Evolutionary conservation across 1,140 invertebrate species (phyloP).

Genomic region (Chrysopa pallens): DNA sequence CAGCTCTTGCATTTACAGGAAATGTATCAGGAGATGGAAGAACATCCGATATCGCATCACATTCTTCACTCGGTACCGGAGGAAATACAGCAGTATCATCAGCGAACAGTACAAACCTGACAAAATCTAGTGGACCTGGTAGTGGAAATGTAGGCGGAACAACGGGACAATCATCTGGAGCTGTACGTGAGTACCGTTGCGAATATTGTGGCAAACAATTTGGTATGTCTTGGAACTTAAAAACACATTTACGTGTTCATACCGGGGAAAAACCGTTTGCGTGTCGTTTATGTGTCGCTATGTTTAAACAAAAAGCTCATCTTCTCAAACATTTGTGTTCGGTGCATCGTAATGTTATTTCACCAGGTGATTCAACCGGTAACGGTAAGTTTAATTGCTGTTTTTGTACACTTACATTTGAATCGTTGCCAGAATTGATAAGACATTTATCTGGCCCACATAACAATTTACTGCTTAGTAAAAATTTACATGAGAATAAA

Average conservation of each 20-base stretch:
- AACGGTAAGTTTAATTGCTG: slow-evolving; percentile 56
- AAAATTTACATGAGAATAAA: slow-evolving; percentile 61
- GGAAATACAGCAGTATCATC: slow-evolving; percentile 1
- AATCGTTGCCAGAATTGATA: slow-evolving; percentile 64
- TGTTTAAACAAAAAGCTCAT: slow-evolving; percentile 80
- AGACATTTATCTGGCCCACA: slow-evolving; percentile 69
- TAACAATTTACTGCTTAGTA: slow-evolving; percentile 67
- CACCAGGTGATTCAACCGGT: slow-evolving; percentile 46
- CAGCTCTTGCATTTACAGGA: slow-evolving; percentile 22
- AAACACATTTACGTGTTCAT: slow-evolving; percentile 67
- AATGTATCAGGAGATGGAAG: neutral
- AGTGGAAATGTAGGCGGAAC: slow-evolving; percentile 8
- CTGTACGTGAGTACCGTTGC: slow-evolving; percentile 61
- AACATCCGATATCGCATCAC: neutral
- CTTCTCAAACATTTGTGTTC: slow-evolving; percentile 69
- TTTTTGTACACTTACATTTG: slow-evolving; percentile 67
- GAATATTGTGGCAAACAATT: slow-evolving; percentile 78
- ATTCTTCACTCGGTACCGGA: neutral
- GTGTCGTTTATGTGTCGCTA: slow-evolving; percentile 67
- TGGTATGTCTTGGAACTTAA: slow-evolving; percentile 77
- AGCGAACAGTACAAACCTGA: slow-evolving; percentile 4
- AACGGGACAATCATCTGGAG: neutral
- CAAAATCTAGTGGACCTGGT: slow-evolving; percentile 7
- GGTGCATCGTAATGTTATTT: slow-evolving; percentile 68
- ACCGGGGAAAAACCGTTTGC: slow-evolving; percentile 77